A percentile compares a stretch with the other conserved stretches of the same genome.
phyloP scores from a whole-genome alignment of 2,113 vertebrate genomes.

The Nycticryphes semicollaris region DNA sequence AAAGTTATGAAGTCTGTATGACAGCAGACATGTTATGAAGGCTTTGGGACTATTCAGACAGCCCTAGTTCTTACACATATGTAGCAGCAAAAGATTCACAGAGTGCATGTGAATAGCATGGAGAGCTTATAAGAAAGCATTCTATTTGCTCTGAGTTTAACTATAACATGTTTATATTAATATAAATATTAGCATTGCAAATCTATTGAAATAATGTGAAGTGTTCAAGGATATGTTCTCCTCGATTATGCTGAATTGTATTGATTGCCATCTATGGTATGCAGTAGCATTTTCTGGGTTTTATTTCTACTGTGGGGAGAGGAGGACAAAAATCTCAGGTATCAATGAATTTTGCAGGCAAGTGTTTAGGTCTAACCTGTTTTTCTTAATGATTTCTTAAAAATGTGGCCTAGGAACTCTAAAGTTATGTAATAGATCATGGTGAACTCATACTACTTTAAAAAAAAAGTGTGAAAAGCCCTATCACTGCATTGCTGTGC shows the following conservation, averaged over 20 bases:
- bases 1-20: neutral
- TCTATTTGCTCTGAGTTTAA: neutral
- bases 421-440: neutral
- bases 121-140: neutral
- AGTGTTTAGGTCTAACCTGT: neutral
- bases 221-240: neutral
- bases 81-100: neutral
- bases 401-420: neutral
- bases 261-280: no score
- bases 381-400: neutral
- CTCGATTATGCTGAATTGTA: neutral
- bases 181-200: no score
- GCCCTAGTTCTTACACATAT: neutral
- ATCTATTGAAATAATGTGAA: neutral
- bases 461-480: neutral
- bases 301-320: neutral
- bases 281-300: neutral
- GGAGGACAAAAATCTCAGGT: neutral
- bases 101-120: neutral
- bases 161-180: neutral
- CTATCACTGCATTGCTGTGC: neutral
- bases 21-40: fast-evolving
- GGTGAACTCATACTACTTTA: neutral
- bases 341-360: neutral
- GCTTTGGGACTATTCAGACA: neutral